Evolutionary conservation across 1,140 invertebrate genomes (phyloP).

Genomic region (Cotesia chilonis): DNA sequence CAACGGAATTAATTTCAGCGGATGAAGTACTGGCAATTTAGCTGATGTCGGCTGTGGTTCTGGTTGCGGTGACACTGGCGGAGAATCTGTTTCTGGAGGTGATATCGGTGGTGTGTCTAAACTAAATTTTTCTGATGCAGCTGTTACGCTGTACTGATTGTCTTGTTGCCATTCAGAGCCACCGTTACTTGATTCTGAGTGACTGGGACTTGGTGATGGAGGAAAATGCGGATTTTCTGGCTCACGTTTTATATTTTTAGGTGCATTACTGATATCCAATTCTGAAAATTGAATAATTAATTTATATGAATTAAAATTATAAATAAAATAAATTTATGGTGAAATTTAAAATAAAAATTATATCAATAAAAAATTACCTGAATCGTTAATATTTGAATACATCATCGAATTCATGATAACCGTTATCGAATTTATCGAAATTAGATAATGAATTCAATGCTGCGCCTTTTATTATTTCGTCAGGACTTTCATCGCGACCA

Average conservation of each 20-base stretch:
- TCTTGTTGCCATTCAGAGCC: slow-evolving; percentile 44
- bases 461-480: slow-evolving; percentile 47
- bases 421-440: slow-evolving; percentile 39
- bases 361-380: slow-evolving; percentile 9
- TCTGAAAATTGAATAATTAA: slow-evolving; percentile 29
- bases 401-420: slow-evolving; percentile 36
- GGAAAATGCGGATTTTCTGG: slow-evolving; percentile 49
- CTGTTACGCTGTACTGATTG: slow-evolving; percentile 29
- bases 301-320: neutral
- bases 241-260: slow-evolving; percentile 46
- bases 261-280: slow-evolving; percentile 9
- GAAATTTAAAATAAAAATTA: no score
- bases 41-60: neutral
- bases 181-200: slow-evolving; percentile 50
- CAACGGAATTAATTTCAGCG: slow-evolving; percentile 45
- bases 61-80: slow-evolving; percentile 48
- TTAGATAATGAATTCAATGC: slow-evolving; percentile 32
- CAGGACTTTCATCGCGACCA: slow-evolving; percentile 41
- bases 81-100: slow-evolving; percentile 50
- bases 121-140: slow-evolving; percentile 40
- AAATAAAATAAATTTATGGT: no score
- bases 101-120: slow-evolving; percentile 60
- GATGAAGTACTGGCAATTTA: slow-evolving; percentile 38
- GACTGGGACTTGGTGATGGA: slow-evolving; percentile 51
- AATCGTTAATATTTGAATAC: slow-evolving; percentile 31